Evolutionary conservation across 2,113 vertebrate genomes (phyloP).

Genomic region (Poicephalus meyeri): DNA sequence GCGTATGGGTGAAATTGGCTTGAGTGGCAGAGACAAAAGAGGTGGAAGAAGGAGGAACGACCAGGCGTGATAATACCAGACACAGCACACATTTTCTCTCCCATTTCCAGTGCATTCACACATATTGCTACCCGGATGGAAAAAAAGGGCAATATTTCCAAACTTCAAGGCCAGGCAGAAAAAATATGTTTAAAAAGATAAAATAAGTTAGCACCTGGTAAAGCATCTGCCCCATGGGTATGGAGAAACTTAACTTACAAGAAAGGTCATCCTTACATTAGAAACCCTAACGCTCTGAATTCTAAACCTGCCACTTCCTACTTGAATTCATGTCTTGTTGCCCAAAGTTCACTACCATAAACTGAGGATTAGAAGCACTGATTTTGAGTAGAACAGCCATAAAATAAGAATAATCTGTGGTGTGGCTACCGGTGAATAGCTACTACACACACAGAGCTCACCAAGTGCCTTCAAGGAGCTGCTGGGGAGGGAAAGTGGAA

Average conservation of each 20-base stretch:
- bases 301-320: neutral
- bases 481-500: neutral
- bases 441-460: neutral
- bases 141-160: neutral
- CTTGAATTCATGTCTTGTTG: neutral
- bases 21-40: constrained; percentile 74
- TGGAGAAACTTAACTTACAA: neutral
- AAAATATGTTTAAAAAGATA: neutral
- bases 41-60: constrained; percentile 40
- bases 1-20: constrained; percentile 67
- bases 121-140: neutral
- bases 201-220: neutral
- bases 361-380: neutral
- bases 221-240: neutral
- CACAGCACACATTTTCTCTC: neutral
- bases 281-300: neutral
- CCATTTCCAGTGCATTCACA: neutral
- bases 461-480: neutral
- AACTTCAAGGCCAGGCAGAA: neutral
- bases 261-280: neutral
- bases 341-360: neutral
- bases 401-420: neutral
- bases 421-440: neutral
- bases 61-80: constrained; percentile 46
- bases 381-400: neutral